Percentiles rank a stretch among this genome's conserved stretches.
Conservation (phyloP, 2,888 invertebrate species). For the Eilema depressum region DNA sequence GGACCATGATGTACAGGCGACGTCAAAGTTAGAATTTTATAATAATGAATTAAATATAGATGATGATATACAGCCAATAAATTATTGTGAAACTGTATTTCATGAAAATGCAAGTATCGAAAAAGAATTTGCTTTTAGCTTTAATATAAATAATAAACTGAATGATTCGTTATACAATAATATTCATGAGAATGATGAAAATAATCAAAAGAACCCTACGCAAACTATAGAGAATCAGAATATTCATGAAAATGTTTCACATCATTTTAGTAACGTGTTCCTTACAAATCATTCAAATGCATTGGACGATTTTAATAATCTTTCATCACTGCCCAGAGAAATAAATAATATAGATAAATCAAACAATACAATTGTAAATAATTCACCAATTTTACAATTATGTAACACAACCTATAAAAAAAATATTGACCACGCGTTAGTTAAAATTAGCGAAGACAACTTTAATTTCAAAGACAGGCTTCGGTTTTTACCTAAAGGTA, state of each 20-base stretch:
- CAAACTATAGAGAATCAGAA: conserved; percentile 1
- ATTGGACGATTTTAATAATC: not conserved
- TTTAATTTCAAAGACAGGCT: conserved; percentile 77
- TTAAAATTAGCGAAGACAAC: conserved; percentile 41
- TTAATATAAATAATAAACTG: conserved; percentile 22
- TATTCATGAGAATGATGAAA: not conserved
- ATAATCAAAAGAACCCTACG: conserved; percentile 2
- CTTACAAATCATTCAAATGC: conserved; percentile 5
- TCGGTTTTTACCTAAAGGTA: conserved; percentile 88
- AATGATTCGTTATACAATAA: conserved; percentile 34
- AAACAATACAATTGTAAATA: not conserved
- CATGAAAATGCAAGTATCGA: conserved; percentile 25
- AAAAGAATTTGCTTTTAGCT: conserved; percentile 34
- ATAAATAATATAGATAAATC: not conserved
- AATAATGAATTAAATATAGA: conserved; percentile 10
- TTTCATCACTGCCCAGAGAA: not conserved
- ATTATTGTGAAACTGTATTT: conserved; percentile 61
- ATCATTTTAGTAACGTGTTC: conserved; percentile 46
- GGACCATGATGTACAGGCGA: conserved; percentile 35
- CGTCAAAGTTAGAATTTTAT: conserved; percentile 38
- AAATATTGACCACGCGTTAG: conserved; percentile 3
- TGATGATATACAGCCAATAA: conserved; percentile 53
- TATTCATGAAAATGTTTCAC: conserved; percentile 41
- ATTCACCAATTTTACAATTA: not conserved
- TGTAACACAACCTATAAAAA: not conserved